Conservation (phyloP, 2,113 vertebrate species). For the Cyphomyrus discorhynchus region DNA sequence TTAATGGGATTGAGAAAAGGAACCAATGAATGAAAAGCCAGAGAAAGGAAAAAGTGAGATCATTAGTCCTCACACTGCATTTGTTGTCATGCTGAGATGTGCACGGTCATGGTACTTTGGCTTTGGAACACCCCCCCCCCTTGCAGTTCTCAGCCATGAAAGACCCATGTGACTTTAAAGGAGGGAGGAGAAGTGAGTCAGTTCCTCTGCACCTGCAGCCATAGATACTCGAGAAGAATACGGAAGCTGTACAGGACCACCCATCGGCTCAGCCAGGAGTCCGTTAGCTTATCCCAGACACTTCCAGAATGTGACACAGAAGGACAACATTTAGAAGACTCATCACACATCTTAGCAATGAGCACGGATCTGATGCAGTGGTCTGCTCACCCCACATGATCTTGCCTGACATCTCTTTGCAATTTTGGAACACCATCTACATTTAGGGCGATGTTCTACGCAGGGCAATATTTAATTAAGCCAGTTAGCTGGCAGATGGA, state of each 20-base stretch:
- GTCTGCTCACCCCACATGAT: neutral
- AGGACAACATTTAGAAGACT: constrained; percentile 26
- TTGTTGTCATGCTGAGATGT: neutral
- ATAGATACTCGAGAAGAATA: neutral
- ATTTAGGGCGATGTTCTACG: neutral
- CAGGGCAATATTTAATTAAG: neutral
- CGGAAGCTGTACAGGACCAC: neutral
- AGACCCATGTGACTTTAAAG: neutral
- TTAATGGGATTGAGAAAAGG: neutral
- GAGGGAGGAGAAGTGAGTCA: neutral
- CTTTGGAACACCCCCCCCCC: neutral
- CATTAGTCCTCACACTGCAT: neutral
- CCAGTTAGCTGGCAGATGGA: neutral
- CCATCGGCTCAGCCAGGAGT: too few species aligned
- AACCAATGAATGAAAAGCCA: neutral
- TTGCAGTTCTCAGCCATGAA: neutral
- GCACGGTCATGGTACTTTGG: neutral
- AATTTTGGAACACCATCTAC: constrained; percentile 38
- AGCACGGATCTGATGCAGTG: constrained; percentile 30
- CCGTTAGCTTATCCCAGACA: neutral
- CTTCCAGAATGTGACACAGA: constrained; percentile 31
- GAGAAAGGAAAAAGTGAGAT: neutral
- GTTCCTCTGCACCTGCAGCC: neutral
- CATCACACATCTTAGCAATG: constrained; percentile 41
- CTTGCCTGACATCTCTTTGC: neutral